phyloP scores from a whole-genome alignment of 2,888 invertebrate genomes.

The Nomada goodeniana region DNA sequence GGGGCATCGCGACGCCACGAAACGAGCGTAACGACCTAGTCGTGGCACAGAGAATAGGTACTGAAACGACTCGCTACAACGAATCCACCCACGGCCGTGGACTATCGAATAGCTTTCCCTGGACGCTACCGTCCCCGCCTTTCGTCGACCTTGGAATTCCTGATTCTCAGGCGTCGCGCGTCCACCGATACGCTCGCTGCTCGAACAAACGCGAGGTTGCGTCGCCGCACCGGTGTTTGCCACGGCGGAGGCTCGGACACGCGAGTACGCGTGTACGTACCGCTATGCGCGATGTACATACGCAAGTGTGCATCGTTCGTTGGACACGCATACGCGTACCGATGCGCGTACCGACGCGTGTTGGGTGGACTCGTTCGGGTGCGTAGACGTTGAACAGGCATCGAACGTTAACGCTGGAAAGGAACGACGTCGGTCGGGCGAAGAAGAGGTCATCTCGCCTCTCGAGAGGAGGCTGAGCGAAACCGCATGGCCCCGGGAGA shows the following conservation, averaged over 20 bases:
- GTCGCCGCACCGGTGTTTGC: not conserved
- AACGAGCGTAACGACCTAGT: not conserved
- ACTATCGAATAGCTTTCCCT: conserved; percentile 26
- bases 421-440: not conserved
- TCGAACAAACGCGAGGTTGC: conserved; percentile 41
- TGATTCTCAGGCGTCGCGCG: conserved; percentile 58
- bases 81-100: conserved; percentile 28
- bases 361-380: conserved; percentile 32
- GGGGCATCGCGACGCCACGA: conserved; percentile 5
- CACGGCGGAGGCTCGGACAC: conserved; percentile 1
- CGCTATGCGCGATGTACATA: too few species aligned
- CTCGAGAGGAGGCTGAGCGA: conserved; percentile 28
- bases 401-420: conserved; percentile 1
- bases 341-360: conserved; percentile 23
- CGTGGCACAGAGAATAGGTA: not conserved
- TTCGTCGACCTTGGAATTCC: conserved; percentile 63
- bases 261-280: conserved; percentile 43
- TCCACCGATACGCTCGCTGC: conserved; percentile 30
- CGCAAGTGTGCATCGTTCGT: too few species aligned
- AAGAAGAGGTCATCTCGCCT: conserved; percentile 2
- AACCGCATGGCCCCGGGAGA: conserved; percentile 53
- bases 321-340: not conserved
- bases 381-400: conserved; percentile 8
- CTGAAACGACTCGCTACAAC: conserved; percentile 1
- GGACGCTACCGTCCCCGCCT: conserved; percentile 34